These are phyloP conservation scores for Archips crataeganus DNA, from an alignment of 2,888 invertebrate species.

Conservation along the genomic window DNA sequence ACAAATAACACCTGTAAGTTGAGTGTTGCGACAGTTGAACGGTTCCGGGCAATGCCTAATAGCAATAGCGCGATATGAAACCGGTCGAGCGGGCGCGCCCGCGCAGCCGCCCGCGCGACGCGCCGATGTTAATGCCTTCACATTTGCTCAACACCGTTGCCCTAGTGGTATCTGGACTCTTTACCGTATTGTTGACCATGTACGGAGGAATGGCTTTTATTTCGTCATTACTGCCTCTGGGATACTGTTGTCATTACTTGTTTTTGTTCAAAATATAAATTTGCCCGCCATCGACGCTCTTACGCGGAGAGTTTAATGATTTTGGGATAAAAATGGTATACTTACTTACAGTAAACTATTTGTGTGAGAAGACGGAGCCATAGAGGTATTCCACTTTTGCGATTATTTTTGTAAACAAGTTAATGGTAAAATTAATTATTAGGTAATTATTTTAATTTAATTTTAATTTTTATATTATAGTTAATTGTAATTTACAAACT, in stretches of 20 bases:
- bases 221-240: constrained; percentile 22
- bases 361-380: not conserved
- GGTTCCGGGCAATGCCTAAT: constrained; percentile 48
- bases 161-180: constrained; percentile 72
- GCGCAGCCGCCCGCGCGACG: constrained; percentile 40
- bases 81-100: constrained; percentile 62
- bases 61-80: constrained; percentile 67
- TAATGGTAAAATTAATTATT: too few species aligned
- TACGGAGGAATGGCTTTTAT: constrained; percentile 40
- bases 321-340: not conserved
- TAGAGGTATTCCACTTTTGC: not conserved
- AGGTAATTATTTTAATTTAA: too few species aligned
- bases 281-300: too few species aligned
- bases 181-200: constrained; percentile 51
- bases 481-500: too few species aligned
- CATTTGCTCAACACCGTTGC: constrained; percentile 72
- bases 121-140: constrained; percentile 52
- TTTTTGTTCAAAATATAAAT: too few species aligned
- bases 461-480: too few species aligned
- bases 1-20: constrained; percentile 75
- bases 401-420: not conserved
- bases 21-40: constrained; percentile 68
- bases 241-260: not conserved
- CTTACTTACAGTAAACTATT: not conserved
- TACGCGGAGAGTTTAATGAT: too few species aligned